Evolutionary conservation across 2,888 invertebrate species (phyloP), one percentile per base, ranked within the genome.

Genomic region (Trachelus stipa): DNA sequence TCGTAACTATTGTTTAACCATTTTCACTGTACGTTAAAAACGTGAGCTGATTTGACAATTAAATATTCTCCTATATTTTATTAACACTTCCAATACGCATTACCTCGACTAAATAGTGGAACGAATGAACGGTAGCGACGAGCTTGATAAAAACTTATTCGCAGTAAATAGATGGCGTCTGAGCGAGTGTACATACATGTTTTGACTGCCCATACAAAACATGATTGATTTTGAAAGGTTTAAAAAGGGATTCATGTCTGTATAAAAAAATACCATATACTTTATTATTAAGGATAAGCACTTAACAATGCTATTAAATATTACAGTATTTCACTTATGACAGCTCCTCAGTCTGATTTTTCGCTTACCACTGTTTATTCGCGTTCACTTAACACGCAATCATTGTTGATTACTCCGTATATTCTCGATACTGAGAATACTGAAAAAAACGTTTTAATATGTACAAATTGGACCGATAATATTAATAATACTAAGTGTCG

Each of bases 251-350:
- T 9, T 12, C 56, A 56, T 2, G 9, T 23, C 1, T 9, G 23
- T 56, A 56, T 56, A 56, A 56, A 56, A 40, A 88, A 88, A 88
- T 88, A 88, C 84, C 80, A 81, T 85, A 81, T 78, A 81, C 81
- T 87, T 87, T 86, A 86, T 87, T 87, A 81, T 76, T 81, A 79
- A 79, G 77, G 79, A 77, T 82, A 87, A 84, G 87, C 85, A 83
- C 82, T 83, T 84, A 84, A 86, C 86, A 87, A 82, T 84, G 86
- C 80, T 84, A 84, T 77, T 79, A 73, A 77, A 77, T 74, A 69
- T 77, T 75, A 75, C 75, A 75, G 40, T 35, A 23, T 78, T 81
- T 75, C 77, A 74, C 83, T 84, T 80, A 76, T 78, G 76, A 86
- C 82, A 85, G 78, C 77, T 82, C 80, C 76, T 85, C 86, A 87